Conservation (phyloP, 2,888 invertebrate species). For the Zele albiditarsus region DNA sequence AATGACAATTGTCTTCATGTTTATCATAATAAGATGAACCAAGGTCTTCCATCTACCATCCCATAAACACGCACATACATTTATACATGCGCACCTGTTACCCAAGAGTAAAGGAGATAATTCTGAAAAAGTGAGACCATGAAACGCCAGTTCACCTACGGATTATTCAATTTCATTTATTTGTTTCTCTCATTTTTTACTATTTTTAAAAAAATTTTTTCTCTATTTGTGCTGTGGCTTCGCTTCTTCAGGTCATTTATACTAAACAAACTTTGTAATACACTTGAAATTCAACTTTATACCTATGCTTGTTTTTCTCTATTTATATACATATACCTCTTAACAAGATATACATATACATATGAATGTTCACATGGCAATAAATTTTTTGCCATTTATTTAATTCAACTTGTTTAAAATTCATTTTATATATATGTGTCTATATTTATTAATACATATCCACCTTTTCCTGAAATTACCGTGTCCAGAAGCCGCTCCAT, state of each 20-base stretch:
- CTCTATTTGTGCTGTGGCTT: constrained; percentile 30
- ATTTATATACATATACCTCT: constrained; percentile 24
- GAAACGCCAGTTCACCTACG: constrained; percentile 53
- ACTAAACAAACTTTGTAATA: constrained; percentile 52
- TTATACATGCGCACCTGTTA: constrained; percentile 49
- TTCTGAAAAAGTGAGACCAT: constrained; percentile 32
- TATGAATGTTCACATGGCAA: constrained; percentile 51
- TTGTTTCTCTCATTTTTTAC: constrained; percentile 27
- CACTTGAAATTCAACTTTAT: constrained; percentile 43
- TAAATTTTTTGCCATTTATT: constrained; percentile 53
- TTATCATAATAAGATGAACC: constrained; percentile 32
- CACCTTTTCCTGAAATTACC: constrained; percentile 34
- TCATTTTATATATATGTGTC: constrained; percentile 6
- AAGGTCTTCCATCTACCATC: constrained; percentile 46
- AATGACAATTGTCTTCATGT: neutral
- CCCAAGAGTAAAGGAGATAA: constrained; percentile 46
- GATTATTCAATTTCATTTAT: constrained; percentile 38
- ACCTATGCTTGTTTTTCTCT: neutral
- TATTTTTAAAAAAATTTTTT: constrained; percentile 36
- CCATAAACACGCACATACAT: neutral
- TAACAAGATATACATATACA: constrained; percentile 26
- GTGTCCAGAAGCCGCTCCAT: constrained; percentile 37
- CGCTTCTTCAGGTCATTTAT: constrained; percentile 48
- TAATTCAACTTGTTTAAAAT: constrained; percentile 25
- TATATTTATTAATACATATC: neutral